phyloP scores from a whole-genome alignment of 2,888 invertebrate species.

The Amphipyra berbera region DNA sequence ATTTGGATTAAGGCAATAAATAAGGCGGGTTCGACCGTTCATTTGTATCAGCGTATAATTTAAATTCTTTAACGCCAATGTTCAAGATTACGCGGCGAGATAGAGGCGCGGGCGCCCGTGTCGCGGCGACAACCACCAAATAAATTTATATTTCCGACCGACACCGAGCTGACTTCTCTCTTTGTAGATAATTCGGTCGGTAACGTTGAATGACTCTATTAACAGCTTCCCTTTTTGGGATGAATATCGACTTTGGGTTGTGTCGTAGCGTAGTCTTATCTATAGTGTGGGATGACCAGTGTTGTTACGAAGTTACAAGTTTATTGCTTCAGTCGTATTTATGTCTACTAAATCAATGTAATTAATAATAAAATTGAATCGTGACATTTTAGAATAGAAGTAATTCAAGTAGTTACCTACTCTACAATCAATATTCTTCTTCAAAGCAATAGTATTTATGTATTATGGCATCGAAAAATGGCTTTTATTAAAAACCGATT shows the following conservation, averaged over 20 bases:
- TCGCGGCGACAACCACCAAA: constrained; percentile 86
- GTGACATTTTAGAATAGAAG: constrained; percentile 8
- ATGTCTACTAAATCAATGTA: constrained; percentile 40
- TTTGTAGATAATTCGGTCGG: constrained; percentile 89
- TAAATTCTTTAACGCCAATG: constrained; percentile 90
- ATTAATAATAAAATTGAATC: constrained; percentile 27
- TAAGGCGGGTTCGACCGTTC: constrained; percentile 86
- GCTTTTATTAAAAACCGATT: constrained; percentile 1
- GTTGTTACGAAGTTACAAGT: constrained; percentile 48
- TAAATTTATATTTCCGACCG: constrained; percentile 90
- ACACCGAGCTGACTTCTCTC: constrained; percentile 83
- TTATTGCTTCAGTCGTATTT: constrained; percentile 40
- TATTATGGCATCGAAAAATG: background rate
- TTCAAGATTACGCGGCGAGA: constrained; percentile 89
- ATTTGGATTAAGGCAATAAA: constrained; percentile 89
- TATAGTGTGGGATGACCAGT: constrained; percentile 70
- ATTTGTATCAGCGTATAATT: constrained; percentile 90
- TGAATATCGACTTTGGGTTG: constrained; percentile 85
- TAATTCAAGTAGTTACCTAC: constrained; percentile 3
- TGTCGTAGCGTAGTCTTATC: constrained; percentile 73
- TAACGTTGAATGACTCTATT: constrained; percentile 90
- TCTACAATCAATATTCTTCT: background rate
- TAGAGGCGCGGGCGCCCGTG: constrained; percentile 88
- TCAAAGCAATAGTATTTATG: background rate
- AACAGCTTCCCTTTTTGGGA: constrained; percentile 90